Evolutionary conservation across 2,113 vertebrate genomes (phyloP), one percentile per base, ranked within the genome.

Genomic region (Numida meleagris): DNA sequence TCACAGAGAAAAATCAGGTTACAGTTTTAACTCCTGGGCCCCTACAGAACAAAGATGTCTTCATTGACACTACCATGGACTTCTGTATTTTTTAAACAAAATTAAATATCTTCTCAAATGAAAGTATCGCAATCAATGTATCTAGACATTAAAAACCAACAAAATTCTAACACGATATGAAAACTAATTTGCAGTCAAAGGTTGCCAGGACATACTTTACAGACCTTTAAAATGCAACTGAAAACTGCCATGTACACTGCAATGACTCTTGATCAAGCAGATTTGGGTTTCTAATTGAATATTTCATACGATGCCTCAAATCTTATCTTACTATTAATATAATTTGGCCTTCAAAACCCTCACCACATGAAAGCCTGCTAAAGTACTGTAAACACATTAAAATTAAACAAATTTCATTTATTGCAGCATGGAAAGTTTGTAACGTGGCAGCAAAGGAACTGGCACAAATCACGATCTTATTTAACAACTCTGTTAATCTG

Each of bases 401-500:
- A 80, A 71, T 80, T 9, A 78, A 79, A 93, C 16, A 66, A 72
- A 88, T 50, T 50, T 51, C 40, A 93, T 81, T 80, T 73, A 88
- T 78, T 46, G 36, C 45, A 70, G 14, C 0, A 5, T 34, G 70
- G 21, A 40, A 85, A 82, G 25, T 42, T 11, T 62, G 18, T 61
- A 50, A 27, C 4, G 40, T 27, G 48, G 50, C 34, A 88, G 33
- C 43, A 88, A 53, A 65, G 23, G 36, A 89, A 82, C 77, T 57
- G 57, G 43, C 61, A 95, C 19, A 46, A 94, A 57, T 45, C 38
- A 50, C 6, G 9, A 86, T 27, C 78, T 91, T 70, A 75, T 82
- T 96, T 90, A 96, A 86, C 21, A 88, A 58, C 31, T 73, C 27
- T 4, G 4, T 81, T 93, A 65, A 92, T 81, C 51, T 86, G 46